phyloP scores from a whole-genome alignment of 2,113 vertebrate species.

The Ammodytes marinus region DNA sequence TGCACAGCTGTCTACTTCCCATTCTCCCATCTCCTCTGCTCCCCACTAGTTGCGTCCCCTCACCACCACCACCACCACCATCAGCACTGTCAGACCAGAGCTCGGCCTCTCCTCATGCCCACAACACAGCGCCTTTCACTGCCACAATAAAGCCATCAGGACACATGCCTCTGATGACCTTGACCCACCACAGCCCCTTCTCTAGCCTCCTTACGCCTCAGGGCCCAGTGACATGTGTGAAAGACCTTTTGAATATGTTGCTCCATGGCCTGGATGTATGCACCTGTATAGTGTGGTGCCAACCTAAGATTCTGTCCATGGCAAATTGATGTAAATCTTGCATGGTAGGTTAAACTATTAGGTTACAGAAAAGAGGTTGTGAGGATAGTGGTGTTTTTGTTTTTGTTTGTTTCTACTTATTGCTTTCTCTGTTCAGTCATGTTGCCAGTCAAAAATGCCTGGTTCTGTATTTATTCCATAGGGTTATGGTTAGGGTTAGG shows the following conservation, averaged over 20 bases:
- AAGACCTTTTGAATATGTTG: conserved; percentile 67
- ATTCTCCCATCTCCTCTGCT: conserved; percentile 63
- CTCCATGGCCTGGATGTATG: conserved; percentile 55
- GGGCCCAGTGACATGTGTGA: conserved; percentile 65
- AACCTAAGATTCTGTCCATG: not conserved
- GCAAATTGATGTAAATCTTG: no score
- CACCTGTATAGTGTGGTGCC: conserved; percentile 64
- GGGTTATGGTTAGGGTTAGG: no score
- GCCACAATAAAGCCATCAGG: conserved; percentile 70
- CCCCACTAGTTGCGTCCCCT: conserved; percentile 47
- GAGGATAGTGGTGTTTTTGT: no score
- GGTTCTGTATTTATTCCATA: no score
- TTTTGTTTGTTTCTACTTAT: no score
- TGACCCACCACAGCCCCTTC: conserved; percentile 62
- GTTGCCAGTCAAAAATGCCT: no score
- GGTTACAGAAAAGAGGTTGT: no score
- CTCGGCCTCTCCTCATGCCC: conserved; percentile 35
- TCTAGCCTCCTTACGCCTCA: conserved; percentile 50
- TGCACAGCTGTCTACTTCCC: conserved; percentile 81
- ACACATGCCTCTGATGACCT: conserved; percentile 79
- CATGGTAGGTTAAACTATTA: no score
- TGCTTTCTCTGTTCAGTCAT: no score
- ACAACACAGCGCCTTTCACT: conserved; percentile 77
- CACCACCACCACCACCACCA: conserved; percentile 20
- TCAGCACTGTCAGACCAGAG: conserved; percentile 25